Percentiles rank a stretch among this genome's conserved stretches.
phyloP scores from a whole-genome alignment of 2,113 vertebrate genomes.

The Dasyprocta punctata region DNA sequence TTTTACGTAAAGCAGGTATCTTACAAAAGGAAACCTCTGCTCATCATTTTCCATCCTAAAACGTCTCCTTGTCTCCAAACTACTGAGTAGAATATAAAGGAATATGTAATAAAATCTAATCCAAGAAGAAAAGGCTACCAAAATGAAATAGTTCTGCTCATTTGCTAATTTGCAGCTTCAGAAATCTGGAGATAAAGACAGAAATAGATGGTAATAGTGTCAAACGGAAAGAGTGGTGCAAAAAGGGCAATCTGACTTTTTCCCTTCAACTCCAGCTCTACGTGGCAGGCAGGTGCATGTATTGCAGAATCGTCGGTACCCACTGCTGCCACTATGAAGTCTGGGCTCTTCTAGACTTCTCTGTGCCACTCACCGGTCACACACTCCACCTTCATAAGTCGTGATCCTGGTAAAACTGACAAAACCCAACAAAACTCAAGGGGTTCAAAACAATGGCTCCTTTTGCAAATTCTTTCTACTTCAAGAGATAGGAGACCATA shows the following conservation, averaged over 20 bases:
- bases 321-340: no score
- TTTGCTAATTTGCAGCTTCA: background rate
- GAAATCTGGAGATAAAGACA: background rate
- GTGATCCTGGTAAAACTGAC: background rate
- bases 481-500: background rate
- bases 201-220: background rate
- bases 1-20: background rate
- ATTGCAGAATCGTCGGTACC: background rate
- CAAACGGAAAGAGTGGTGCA: background rate
- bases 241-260: background rate
- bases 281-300: no score
- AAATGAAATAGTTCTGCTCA: background rate
- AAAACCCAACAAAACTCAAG: slow-evolving; percentile 89
- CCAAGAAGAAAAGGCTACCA: background rate
- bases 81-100: background rate
- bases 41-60: background rate
- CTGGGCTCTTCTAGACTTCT: background rate
- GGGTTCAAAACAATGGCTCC: slow-evolving; percentile 90
- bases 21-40: background rate
- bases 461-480: slow-evolving; percentile 68
- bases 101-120: background rate
- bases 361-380: background rate
- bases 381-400: background rate
- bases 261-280: background rate
- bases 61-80: background rate